Conservation (phyloP, 2,113 vertebrate species). For the Brachyhypopomus occidentalis region DNA sequence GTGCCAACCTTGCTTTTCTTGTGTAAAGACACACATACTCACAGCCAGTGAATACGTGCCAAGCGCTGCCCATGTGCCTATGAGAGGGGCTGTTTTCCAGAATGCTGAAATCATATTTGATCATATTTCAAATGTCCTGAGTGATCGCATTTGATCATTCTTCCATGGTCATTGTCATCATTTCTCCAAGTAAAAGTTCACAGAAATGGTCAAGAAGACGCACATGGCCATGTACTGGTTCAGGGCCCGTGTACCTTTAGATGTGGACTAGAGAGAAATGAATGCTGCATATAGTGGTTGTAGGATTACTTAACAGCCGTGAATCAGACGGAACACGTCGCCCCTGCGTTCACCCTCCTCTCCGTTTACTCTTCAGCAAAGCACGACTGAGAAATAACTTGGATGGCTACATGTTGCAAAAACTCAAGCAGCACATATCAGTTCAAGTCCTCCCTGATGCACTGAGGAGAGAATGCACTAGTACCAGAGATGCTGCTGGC, state of each 20-base stretch:
- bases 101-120: too few relatives aligned
- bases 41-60: not conserved
- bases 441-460: conserved; percentile 10
- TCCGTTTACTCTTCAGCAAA: conserved; percentile 12
- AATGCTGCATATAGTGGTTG: conserved; percentile 5
- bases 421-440: not conserved
- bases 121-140: too few relatives aligned
- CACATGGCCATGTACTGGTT: not conserved
- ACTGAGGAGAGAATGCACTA: conserved; percentile 34
- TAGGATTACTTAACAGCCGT: not conserved
- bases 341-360: not conserved
- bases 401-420: not conserved
- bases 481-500: conserved; percentile 59
- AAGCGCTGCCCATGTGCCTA: not conserved
- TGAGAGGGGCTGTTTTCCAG: not conserved
- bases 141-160: too few relatives aligned
- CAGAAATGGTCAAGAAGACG: not conserved
- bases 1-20: conserved; percentile 6
- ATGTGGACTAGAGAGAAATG: not conserved
- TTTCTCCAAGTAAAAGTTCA: not conserved
- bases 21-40: not conserved
- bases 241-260: not conserved
- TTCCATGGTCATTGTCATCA: not conserved
- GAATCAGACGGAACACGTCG: conserved; percentile 1
- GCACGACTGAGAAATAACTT: not conserved